A percentile compares a stretch with the other conserved stretches of the same genome.
phyloP scores from a whole-genome alignment of 2,113 vertebrate species.

The Peromyscus maniculatus region DNA sequence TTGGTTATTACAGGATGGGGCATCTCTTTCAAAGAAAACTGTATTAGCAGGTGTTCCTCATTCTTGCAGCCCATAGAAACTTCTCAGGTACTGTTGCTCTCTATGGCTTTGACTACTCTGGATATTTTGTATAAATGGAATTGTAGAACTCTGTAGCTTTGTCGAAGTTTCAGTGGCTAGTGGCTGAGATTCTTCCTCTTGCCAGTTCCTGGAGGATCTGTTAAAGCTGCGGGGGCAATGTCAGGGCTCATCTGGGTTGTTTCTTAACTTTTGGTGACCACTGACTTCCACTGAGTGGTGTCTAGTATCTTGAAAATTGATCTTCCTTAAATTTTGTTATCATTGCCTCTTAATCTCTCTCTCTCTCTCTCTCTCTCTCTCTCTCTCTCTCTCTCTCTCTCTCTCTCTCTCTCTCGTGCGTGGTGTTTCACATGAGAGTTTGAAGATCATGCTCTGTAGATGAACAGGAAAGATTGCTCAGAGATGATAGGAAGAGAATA shows the following conservation, averaged over 20 bases:
- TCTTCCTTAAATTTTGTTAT: background rate
- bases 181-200: background rate
- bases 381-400: too few species aligned
- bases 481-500: background rate
- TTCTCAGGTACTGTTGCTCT: background rate
- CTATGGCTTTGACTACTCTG: background rate
- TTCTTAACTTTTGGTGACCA: background rate
- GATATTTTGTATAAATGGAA: background rate
- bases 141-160: background rate
- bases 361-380: background rate
- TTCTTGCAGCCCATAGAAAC: too few species aligned
- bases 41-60: background rate
- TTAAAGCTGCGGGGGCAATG: too few species aligned
- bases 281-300: background rate
- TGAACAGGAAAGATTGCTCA: background rate
- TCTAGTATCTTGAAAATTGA: background rate
- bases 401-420: background rate
- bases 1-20: too few species aligned
- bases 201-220: background rate
- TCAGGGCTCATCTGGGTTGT: background rate
- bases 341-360: background rate
- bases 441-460: background rate
- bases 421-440: background rate
- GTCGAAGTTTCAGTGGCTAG: background rate
- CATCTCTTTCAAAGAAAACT: background rate